phyloP scores from a whole-genome alignment of 2,888 invertebrate species.

The Junonia oenone region DNA sequence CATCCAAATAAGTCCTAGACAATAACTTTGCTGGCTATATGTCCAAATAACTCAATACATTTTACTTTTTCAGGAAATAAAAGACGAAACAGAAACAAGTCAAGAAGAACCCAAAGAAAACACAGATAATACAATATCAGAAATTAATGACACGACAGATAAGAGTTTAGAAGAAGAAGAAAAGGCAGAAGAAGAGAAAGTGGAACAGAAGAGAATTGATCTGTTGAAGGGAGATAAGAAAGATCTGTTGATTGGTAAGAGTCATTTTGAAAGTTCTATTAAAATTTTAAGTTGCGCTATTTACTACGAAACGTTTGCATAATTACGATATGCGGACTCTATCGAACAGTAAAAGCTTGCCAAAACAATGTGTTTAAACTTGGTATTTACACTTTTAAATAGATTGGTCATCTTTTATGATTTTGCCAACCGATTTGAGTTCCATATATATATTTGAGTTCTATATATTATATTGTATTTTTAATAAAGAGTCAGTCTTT shows the following conservation, averaged over 20 bases:
- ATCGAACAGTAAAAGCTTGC: no score
- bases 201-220: conserved; percentile 54
- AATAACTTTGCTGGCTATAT: background rate
- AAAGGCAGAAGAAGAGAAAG: conserved; percentile 41
- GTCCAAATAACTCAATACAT: no score
- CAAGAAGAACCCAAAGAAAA: conserved; percentile 39
- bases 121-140: conserved; percentile 26
- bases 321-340: no score
- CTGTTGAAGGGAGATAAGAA: conserved; percentile 62
- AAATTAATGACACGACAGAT: conserved; percentile 3
- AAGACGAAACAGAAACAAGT: conserved; percentile 34
- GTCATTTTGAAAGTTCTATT: background rate
- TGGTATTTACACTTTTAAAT: no score
- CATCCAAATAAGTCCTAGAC: background rate
- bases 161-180: conserved; percentile 2
- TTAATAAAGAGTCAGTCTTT: no score
- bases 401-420: no score
- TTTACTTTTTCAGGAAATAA: conserved; percentile 38
- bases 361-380: no score
- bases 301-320: no score
- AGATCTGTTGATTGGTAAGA: conserved; percentile 60
- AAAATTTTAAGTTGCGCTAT: no score
- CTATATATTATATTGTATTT: no score
- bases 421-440: no score
- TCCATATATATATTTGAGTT: no score